Evolutionary conservation across 2,888 invertebrate genomes (phyloP).

Genomic region (Sabatieria punctata): DNA sequence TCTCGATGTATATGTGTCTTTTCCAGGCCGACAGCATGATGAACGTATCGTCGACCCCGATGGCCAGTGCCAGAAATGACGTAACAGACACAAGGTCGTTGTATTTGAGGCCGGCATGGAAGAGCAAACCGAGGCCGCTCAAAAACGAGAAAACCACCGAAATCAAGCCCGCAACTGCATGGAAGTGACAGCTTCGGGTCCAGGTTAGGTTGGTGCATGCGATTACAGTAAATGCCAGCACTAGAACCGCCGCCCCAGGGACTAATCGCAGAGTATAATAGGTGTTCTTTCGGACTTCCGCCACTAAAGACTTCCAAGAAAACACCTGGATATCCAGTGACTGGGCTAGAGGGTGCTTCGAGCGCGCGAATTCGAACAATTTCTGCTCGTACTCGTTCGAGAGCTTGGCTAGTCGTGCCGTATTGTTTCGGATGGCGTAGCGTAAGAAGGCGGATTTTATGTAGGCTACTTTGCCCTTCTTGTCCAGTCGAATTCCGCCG

Average conservation of each 20-base stretch:
- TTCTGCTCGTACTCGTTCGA: too few species aligned
- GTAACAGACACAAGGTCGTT: slow-evolving; percentile 1
- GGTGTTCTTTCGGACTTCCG: not conserved
- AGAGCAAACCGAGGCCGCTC: not conserved
- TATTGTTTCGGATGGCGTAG: not conserved
- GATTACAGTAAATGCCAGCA: not conserved
- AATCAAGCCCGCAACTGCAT: not conserved
- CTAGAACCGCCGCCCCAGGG: not conserved
- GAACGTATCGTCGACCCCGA: too few species aligned
- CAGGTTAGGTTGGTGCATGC: too few species aligned
- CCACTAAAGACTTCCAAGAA: too few species aligned
- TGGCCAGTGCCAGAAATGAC: slow-evolving; percentile 5
- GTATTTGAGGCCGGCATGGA: not conserved
- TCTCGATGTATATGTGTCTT: not conserved
- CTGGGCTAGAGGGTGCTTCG: too few species aligned
- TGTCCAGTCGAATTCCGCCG: not conserved
- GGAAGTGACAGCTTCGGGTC: not conserved
- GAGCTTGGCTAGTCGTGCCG: not conserved
- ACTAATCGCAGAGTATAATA: not conserved
- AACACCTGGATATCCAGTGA: too few species aligned
- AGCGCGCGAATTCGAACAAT: too few species aligned
- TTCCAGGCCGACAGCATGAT: not conserved
- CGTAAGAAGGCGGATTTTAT: not conserved
- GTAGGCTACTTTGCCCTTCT: not conserved
- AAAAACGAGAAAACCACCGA: not conserved